A percentile compares a stretch with the other conserved stretches of the same genome.
Conservation (phyloP, 2,113 vertebrate species). For the Harpagus bidentatus region DNA sequence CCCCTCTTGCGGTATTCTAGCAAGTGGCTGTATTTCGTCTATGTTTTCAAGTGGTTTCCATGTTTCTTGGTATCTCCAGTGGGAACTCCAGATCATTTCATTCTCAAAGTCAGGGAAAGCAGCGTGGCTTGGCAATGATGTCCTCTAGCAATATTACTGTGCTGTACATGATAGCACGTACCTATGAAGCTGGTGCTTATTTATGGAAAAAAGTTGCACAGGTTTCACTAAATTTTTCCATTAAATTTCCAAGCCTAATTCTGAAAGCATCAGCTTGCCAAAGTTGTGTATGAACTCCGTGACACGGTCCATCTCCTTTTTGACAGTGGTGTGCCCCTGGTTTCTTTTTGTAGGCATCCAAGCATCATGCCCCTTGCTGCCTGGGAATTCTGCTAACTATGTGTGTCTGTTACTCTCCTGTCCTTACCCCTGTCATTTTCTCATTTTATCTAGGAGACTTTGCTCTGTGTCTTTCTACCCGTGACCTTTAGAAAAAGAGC, state of each 20-base stretch:
- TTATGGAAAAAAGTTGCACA: not conserved
- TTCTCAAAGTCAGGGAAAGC: not conserved
- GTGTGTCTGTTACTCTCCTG: not conserved
- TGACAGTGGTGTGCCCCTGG: not conserved
- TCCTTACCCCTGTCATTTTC: not conserved
- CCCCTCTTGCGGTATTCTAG: not conserved
- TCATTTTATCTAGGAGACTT: not conserved
- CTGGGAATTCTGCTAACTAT: not conserved
- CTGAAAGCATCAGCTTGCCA: not conserved
- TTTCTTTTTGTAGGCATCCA: not conserved
- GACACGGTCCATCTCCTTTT: not conserved
- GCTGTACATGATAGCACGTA: accelerated
- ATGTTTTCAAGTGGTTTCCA: not conserved
- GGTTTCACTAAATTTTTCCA: not conserved
- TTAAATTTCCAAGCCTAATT: not conserved
- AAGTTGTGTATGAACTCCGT: not conserved
- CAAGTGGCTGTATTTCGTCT: not conserved
- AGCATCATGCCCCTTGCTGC: not conserved
- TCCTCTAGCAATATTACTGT: not conserved
- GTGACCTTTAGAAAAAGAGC: not conserved
- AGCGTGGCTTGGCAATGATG: accelerated
- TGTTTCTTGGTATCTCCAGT: not conserved
- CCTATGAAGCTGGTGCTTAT: not conserved
- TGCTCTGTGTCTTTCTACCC: not conserved
- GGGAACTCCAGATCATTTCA: not conserved